Conservation (phyloP, 2,888 invertebrate genomes). For the Cheilosia variabilis region DNA sequence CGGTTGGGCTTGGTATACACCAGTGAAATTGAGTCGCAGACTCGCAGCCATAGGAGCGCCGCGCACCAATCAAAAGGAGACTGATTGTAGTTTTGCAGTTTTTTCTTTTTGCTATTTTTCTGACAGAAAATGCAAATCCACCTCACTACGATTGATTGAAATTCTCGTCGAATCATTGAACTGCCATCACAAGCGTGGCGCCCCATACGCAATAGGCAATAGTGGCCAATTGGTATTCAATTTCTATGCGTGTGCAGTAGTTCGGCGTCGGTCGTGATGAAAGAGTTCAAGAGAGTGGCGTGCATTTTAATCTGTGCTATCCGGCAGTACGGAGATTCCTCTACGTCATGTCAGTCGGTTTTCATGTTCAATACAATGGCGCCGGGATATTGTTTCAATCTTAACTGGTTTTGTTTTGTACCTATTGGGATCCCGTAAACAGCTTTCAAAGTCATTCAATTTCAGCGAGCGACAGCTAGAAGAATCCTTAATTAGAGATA, state of each 20-base stretch:
- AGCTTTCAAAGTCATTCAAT: no score
- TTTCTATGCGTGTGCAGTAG: constrained; percentile 31
- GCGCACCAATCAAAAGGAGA: constrained; percentile 6
- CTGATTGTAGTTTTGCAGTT: neutral
- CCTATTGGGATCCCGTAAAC: no score
- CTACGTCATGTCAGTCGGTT: constrained; percentile 1
- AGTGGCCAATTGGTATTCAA: constrained; percentile 51
- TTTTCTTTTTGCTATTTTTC: constrained; percentile 4
- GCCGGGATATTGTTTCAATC: constrained; percentile 1
- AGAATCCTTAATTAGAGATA: no score
- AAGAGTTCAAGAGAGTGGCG: constrained; percentile 9
- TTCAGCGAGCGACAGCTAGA: no score
- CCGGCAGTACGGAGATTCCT: constrained; percentile 11
- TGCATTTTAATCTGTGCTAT: constrained; percentile 45
- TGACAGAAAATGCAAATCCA: constrained; percentile 19
- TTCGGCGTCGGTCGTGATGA: constrained; percentile 10
- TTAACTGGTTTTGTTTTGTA: constrained; percentile 16
- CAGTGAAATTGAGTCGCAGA: constrained; percentile 1
- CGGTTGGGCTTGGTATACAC: constrained; percentile 1
- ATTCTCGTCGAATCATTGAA: constrained; percentile 46
- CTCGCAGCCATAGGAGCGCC: neutral
- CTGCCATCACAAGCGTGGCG: constrained; percentile 43
- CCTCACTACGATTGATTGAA: constrained; percentile 32
- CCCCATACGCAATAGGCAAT: constrained; percentile 14
- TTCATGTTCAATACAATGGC: neutral